Percentiles rank a stretch among this genome's conserved stretches.
These are phyloP conservation scores for Xanthorhoe spadicearia DNA, from an alignment of 2,888 invertebrate genomes.

Conservation along the genomic window DNA sequence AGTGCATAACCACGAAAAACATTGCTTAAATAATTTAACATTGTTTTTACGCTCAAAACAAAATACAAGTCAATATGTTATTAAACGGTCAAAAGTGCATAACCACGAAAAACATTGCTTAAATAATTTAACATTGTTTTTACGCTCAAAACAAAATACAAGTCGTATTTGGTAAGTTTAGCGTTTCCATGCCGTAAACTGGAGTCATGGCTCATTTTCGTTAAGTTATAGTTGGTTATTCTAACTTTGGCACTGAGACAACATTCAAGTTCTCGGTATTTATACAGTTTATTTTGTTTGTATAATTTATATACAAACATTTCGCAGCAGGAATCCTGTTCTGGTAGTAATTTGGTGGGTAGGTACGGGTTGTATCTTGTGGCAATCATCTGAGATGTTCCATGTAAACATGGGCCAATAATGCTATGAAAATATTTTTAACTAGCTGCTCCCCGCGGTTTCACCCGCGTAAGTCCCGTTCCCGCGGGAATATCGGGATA, in stretches of 20 bases:
- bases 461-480: no score
- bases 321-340: background rate
- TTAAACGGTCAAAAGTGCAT: no score
- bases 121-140: conserved; percentile 3
- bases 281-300: background rate
- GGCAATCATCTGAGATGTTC: background rate
- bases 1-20: no score
- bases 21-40: no score
- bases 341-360: background rate
- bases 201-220: conserved; percentile 17
- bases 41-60: background rate
- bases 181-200: conserved; percentile 17
- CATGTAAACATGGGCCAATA: background rate
- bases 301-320: background rate
- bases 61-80: no score
- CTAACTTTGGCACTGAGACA: conserved; percentile 24
- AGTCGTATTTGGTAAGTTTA: conserved; percentile 16
- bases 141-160: conserved; percentile 15
- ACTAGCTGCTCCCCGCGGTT: no score
- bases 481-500: no score
- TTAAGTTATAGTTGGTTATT: conserved; percentile 19
- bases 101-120: no score
- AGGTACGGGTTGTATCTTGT: background rate
- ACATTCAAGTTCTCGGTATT: conserved; percentile 4
- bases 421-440: background rate